Conservation (phyloP, 2,888 invertebrate genomes). For the Diploptera punctata region DNA sequence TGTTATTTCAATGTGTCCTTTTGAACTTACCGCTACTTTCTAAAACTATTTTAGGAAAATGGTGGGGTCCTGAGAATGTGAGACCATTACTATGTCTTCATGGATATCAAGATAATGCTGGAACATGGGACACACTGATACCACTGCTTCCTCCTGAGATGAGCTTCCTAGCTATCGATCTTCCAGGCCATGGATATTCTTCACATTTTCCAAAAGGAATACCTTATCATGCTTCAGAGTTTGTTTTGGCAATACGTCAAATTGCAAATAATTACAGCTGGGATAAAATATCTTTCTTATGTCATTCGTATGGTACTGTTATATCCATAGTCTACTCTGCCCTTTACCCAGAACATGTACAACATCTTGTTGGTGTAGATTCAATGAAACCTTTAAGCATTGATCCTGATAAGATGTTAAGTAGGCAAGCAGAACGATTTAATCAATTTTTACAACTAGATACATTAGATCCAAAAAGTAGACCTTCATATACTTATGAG, state of each 20-base stretch:
- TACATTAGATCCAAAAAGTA: not conserved
- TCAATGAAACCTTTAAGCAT: slow-evolving; percentile 38
- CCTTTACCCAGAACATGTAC: slow-evolving; percentile 45
- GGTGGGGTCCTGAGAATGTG: slow-evolving; percentile 45
- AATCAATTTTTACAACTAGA: slow-evolving; percentile 25
- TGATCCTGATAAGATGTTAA: slow-evolving; percentile 1
- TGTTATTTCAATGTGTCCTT: too few species aligned
- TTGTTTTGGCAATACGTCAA: slow-evolving; percentile 44
- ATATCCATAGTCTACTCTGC: slow-evolving; percentile 45
- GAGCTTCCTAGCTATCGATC: slow-evolving; percentile 49
- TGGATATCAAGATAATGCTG: slow-evolving; percentile 51
- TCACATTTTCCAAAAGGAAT: slow-evolving; percentile 47
- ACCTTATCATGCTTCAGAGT: slow-evolving; percentile 45
- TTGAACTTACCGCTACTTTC: too few species aligned
- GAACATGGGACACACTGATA: slow-evolving; percentile 49
- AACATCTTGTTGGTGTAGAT: slow-evolving; percentile 46
- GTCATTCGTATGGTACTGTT: slow-evolving; percentile 47
- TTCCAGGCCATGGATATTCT: slow-evolving; percentile 50
- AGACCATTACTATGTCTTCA: slow-evolving; percentile 48
- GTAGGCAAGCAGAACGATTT: not conserved
- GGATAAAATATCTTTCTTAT: slow-evolving; percentile 45
- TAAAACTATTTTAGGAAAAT: too few species aligned
- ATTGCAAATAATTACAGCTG: slow-evolving; percentile 47
- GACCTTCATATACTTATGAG: slow-evolving; percentile 24
- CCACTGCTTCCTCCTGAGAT: slow-evolving; percentile 45